phyloP scores from a whole-genome alignment of 2,888 invertebrate genomes.

The Abrostola triplasia region DNA sequence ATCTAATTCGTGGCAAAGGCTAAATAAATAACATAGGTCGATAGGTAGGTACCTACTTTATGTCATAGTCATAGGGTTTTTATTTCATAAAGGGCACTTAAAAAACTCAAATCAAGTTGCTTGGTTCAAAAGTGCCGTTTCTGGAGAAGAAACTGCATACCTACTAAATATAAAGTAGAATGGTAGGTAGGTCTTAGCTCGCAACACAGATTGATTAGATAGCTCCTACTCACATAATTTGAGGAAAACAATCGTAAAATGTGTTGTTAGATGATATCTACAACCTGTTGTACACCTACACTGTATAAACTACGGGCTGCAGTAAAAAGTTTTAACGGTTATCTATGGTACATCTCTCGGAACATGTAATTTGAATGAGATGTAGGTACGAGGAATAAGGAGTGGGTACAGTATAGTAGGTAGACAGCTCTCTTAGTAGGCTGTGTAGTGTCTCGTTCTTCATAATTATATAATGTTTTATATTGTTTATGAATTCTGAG shows the following conservation, averaged over 20 bases:
- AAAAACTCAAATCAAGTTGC: too few relatives aligned
- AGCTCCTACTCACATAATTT: constrained; percentile 12
- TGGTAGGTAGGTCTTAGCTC: background rate
- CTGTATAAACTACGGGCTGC: constrained; percentile 31
- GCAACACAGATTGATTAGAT: constrained; percentile 40
- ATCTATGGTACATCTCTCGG: constrained; percentile 46
- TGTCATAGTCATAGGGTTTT: too few relatives aligned
- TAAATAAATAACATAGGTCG: too few relatives aligned
- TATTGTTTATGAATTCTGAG: too few relatives aligned
- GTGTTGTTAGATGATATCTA: constrained; percentile 56
- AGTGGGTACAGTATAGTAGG: background rate
- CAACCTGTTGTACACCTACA: constrained; percentile 45
- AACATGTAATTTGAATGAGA: constrained; percentile 18
- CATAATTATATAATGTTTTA: too few relatives aligned
- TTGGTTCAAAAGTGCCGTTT: too few relatives aligned
- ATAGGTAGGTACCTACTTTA: too few relatives aligned
- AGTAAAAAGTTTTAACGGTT: constrained; percentile 33
- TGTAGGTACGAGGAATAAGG: too few relatives aligned
- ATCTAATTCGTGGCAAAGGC: too few relatives aligned
- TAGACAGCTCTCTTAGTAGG: background rate
- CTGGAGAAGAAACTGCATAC: too few relatives aligned
- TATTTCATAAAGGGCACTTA: too few relatives aligned
- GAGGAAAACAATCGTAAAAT: constrained; percentile 29
- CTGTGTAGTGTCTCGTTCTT: too few relatives aligned
- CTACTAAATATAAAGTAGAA: background rate